Evolutionary conservation across 1,140 invertebrate species (phyloP).

Genomic region (Aphaenogaster ashmeadi): DNA sequence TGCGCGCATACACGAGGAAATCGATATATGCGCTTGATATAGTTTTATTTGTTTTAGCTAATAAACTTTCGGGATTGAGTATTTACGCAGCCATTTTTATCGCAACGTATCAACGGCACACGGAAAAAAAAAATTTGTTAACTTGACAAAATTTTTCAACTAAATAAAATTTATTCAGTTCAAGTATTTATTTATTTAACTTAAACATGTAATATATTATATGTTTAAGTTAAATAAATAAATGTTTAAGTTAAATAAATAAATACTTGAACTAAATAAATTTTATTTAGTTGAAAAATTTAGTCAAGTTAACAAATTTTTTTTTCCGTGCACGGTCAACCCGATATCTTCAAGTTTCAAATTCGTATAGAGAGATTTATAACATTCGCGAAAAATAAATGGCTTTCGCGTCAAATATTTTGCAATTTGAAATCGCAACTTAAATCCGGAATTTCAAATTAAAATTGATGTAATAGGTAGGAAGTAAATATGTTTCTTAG

Average conservation of each 20-base stretch:
- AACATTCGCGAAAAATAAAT: neutral
- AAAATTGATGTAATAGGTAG: neutral
- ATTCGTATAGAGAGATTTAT: neutral
- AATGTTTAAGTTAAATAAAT: no score
- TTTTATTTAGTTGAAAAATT: no score
- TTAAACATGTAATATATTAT: no score
- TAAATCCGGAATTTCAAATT: neutral
- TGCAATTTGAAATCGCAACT: slow-evolving; percentile 3
- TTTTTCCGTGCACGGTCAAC: neutral
- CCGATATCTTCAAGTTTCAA: neutral
- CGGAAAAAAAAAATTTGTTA: no score
- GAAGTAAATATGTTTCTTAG: neutral
- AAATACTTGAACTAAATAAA: no score
- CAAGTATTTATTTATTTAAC: no score
- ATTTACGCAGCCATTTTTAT: neutral
- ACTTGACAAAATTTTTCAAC: no score
- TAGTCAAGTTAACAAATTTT: no score
- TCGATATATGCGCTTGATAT: slow-evolving; percentile 18
- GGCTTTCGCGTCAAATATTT: neutral
- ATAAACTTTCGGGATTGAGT: neutral
- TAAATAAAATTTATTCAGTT: no score
- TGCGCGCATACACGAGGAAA: neutral
- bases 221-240: no score
- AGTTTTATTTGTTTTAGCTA: slow-evolving; percentile 17
- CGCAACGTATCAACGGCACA: neutral